Conservation (phyloP, 2,888 invertebrate genomes). For the Leptopilina syphax region DNA sequence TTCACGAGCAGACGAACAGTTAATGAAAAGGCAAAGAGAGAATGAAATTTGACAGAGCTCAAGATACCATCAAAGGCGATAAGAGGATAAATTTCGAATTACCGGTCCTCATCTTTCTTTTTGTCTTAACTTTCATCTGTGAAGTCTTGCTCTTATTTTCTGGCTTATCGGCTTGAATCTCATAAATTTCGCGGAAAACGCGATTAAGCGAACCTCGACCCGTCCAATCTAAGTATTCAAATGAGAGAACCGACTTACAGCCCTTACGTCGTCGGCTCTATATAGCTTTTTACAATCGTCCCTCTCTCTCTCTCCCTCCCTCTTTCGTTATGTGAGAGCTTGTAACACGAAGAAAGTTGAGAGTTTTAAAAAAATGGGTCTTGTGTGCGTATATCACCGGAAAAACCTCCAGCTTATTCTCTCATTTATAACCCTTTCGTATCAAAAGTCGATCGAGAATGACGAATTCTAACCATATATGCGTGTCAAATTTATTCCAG, state of each 20-base stretch:
- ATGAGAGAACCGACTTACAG: constrained; percentile 72
- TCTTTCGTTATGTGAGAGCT: background rate
- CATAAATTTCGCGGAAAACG: constrained; percentile 75
- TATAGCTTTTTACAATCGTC: constrained; percentile 71
- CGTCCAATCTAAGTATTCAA: constrained; percentile 77
- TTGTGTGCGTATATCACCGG: constrained; percentile 38
- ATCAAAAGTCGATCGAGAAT: constrained; percentile 38
- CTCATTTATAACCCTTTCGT: constrained; percentile 25
- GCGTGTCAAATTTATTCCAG: background rate
- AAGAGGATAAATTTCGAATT: constrained; percentile 46
- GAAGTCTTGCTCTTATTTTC: constrained; percentile 55
- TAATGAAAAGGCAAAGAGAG: constrained; percentile 19
- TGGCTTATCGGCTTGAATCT: constrained; percentile 72
- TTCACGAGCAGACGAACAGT: background rate
- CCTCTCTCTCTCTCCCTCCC: constrained; percentile 53
- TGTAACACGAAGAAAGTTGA: constrained; percentile 46
- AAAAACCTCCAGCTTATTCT: constrained; percentile 41
- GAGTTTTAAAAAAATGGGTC: constrained; percentile 42
- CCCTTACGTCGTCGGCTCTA: constrained; percentile 61
- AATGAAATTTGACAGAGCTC: constrained; percentile 31
- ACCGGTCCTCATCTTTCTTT: constrained; percentile 42
- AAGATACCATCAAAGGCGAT: constrained; percentile 34
- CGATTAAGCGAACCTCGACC: constrained; percentile 74
- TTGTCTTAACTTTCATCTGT: constrained; percentile 53
- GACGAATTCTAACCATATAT: constrained; percentile 12